Conservation (phyloP, 2,797 vertebrate species). For the Syngnathus acus region DNA sequence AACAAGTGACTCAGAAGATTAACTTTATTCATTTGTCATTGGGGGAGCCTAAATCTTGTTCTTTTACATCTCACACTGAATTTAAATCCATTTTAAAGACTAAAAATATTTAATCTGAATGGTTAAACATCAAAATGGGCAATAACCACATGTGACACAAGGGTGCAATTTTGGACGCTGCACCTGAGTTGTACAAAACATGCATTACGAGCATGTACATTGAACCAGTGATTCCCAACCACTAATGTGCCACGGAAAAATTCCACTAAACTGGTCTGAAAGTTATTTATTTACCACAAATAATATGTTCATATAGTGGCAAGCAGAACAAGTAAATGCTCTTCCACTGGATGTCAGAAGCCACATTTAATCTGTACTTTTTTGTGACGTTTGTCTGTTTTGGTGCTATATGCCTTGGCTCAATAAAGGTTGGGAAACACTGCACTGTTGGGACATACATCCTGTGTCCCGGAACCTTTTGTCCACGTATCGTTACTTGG, state of each 20-base stretch:
- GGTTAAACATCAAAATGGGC: neutral
- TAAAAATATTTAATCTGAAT: neutral
- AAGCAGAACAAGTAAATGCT: neutral
- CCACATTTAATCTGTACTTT: neutral
- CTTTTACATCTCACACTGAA: neutral
- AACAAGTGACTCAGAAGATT: neutral
- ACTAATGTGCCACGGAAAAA: neutral
- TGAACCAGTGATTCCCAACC: neutral
- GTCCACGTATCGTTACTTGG: neutral
- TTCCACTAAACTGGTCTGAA: neutral
- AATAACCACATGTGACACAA: neutral
- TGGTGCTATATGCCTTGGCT: neutral
- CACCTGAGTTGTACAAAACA: neutral
- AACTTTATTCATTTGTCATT: neutral
- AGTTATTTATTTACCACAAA: neutral
- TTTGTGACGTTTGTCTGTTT: neutral
- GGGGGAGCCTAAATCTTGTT: neutral
- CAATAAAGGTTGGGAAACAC: no score
- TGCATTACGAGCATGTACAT: neutral
- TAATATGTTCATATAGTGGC: neutral
- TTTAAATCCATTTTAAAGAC: neutral
- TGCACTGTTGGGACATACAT: neutral
- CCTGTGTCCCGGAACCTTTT: neutral
- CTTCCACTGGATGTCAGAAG: neutral
- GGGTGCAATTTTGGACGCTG: neutral